Conservation (phyloP, 2,797 vertebrate genomes). For the Chelon auratus region DNA sequence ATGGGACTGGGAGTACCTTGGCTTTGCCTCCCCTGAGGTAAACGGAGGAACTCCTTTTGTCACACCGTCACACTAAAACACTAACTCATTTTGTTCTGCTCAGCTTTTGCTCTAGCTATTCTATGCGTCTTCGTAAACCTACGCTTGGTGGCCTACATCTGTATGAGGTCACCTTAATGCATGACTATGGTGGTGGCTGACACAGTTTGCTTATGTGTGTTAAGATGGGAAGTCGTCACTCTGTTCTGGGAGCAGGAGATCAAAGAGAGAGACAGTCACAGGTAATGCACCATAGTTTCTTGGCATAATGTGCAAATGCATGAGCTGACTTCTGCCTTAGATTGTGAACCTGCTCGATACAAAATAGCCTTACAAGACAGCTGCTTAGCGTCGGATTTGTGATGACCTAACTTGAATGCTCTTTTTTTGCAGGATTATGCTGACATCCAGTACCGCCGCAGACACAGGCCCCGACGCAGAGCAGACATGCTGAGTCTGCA, state of each 20-base stretch:
- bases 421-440: slow-evolving; percentile 92
- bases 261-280: slow-evolving; percentile 84
- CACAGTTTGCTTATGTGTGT: slow-evolving; percentile 71
- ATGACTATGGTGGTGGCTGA: slow-evolving; percentile 57
- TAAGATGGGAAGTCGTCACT: slow-evolving; percentile 86
- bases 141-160: slow-evolving; percentile 19
- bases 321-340: slow-evolving; percentile 27
- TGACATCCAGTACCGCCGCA: slow-evolving; percentile 97
- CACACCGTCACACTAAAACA: slow-evolving; percentile 17
- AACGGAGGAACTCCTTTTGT: slow-evolving; percentile 16
- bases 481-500: slow-evolving; percentile 91
- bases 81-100: slow-evolving; percentile 20
- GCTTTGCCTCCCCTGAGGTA: slow-evolving; percentile 98
- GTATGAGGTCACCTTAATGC: slow-evolving; percentile 36
- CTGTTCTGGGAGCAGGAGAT: slow-evolving; percentile 81
- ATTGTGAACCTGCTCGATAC: slow-evolving; percentile 5
- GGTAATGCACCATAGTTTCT: slow-evolving; percentile 67
- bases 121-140: slow-evolving; percentile 32
- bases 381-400: slow-evolving; percentile 3
- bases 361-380: neutral
- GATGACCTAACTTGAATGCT: slow-evolving; percentile 15
- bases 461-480: slow-evolving; percentile 93
- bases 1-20: slow-evolving; percentile 99
- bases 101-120: slow-evolving; percentile 9
- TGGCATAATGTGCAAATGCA: slow-evolving; percentile 29